Evolutionary conservation across 2,888 invertebrate genomes (phyloP), one percentile per base, ranked within the genome.

Genomic region (Melikaiella ostensackeni): DNA sequence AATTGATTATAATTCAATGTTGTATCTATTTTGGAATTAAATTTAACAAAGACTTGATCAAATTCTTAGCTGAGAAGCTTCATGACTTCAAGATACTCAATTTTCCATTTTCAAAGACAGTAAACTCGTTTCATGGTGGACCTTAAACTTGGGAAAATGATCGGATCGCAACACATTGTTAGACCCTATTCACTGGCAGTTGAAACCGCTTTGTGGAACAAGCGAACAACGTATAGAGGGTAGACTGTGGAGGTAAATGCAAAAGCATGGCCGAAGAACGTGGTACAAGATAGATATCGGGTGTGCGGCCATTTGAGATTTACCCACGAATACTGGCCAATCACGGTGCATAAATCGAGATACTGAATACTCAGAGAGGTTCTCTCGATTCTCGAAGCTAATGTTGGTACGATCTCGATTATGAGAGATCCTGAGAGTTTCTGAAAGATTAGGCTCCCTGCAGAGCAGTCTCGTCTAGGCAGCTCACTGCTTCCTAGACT

Each of bases 401-500:
- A 80, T 79, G 66, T 76, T 55, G 59, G 70, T 77, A 62, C 70
- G 75, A 64, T 77, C 74, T 80, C 78, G 78, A 82, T 79, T 79
- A 61, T 57, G 80, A 77, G 77, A 63, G 78, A 79, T 77, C 75
- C 70, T 50, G 76, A 57, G 38, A 74, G 77, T 55, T 50, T 35
- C 75, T 77, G 46, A 74, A 78, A 82, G 74, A 78, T 78, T 76
- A 76, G 76, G 75, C 70, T 77, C 79, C 46, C 46, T 62, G 61
- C 46, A 75, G 74, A 50, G 78, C 77, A 79, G 16, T 27, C 75
- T 57, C 46, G 77, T 81, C 79, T 82, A 85, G 84, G 84, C 82
- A 79, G 66, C 81, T 75, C 82, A 79, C 80, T 79, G 86, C 83
- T 85, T 87, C 87, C 86, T 88, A 88, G 88, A 88, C 85, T 83